phyloP scores from a whole-genome alignment of 2,888 invertebrate species.

The Acanthopleura granulata region DNA sequence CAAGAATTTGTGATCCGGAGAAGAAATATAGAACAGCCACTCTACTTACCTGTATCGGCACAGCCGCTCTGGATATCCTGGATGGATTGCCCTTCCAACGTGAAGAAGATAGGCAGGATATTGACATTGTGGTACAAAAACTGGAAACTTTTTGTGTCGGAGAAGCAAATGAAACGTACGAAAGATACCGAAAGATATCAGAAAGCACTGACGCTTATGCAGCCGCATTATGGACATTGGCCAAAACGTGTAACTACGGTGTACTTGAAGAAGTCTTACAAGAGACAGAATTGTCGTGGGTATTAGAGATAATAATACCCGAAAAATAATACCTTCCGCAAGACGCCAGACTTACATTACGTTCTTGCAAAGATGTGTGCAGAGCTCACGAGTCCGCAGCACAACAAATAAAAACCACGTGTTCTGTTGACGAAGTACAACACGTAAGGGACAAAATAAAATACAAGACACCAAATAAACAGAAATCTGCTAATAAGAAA shows the following conservation, averaged over 20 bases:
- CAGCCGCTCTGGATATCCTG: conserved; percentile 21
- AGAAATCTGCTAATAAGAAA: background rate
- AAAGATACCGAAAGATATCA: conserved; percentile 25
- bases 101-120: conserved; percentile 15
- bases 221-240: conserved; percentile 20
- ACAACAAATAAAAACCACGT: background rate
- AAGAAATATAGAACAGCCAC: background rate
- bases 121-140: conserved; percentile 22
- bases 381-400: conserved; percentile 23
- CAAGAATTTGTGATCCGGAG: background rate
- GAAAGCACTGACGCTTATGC: conserved; percentile 27
- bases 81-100: conserved; percentile 22
- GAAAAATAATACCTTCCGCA: conserved; percentile 25
- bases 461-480: background rate
- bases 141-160: conserved; percentile 25
- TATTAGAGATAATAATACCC: conserved; percentile 26
- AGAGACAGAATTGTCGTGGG: conserved; percentile 27
- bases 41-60: conserved; percentile 16
- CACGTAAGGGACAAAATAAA: background rate
- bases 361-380: conserved; percentile 26
- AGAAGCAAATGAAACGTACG: conserved; percentile 26
- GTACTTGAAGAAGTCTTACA: conserved; percentile 20
- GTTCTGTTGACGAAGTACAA: background rate
- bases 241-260: conserved; percentile 28
- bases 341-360: conserved; percentile 23